phyloP scores from a whole-genome alignment of 2,888 invertebrate species.

The Flabesymbios commensalis region DNA sequence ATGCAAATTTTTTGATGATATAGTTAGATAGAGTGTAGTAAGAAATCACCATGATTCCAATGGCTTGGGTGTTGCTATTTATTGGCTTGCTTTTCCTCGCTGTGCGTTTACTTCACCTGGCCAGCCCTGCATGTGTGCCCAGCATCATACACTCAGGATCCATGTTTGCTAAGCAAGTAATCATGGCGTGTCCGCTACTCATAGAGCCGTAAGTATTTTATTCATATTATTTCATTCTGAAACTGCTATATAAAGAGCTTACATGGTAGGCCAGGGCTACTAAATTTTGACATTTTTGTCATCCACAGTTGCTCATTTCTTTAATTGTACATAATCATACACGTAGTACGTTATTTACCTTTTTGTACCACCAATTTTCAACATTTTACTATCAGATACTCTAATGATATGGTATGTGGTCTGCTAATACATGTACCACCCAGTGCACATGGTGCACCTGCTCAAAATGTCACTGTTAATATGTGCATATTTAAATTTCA shows the following conservation, averaged over 20 bases:
- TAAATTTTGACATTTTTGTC: neutral
- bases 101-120: slow-evolving; percentile 42
- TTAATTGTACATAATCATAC: neutral
- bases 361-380: neutral
- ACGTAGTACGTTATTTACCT: neutral
- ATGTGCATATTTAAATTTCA: neutral
- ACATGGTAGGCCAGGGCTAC: neutral
- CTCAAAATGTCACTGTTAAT: neutral
- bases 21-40: too few species aligned
- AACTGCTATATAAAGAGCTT: neutral
- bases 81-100: too few species aligned
- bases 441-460: neutral
- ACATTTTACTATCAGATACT: neutral
- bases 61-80: too few species aligned
- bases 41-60: too few species aligned
- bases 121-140: slow-evolving; percentile 42
- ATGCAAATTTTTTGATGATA: too few species aligned
- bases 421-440: neutral
- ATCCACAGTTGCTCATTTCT: neutral
- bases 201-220: slow-evolving; percentile 43
- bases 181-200: slow-evolving; percentile 46
- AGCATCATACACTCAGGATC: slow-evolving; percentile 40
- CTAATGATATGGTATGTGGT: neutral
- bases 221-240: neutral
- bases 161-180: slow-evolving; percentile 31